phyloP scores from a whole-genome alignment of 2,113 vertebrate genomes.

The Procavia capensis region DNA sequence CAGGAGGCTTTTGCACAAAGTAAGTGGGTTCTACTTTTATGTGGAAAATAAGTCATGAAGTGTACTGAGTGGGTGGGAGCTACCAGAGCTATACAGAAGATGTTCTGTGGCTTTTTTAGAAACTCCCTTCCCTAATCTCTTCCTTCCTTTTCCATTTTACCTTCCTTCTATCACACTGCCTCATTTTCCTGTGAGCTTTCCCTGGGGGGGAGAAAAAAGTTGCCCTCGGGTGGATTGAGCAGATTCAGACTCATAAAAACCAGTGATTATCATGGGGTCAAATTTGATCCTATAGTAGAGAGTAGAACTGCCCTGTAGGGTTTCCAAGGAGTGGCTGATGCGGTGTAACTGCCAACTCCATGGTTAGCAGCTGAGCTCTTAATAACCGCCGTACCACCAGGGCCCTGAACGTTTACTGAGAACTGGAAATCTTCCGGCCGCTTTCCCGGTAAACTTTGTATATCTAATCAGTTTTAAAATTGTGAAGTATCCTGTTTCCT shows the following conservation, averaged over 20 bases:
- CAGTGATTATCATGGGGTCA: too few species aligned
- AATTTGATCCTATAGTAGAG: too few species aligned
- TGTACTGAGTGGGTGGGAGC: not conserved
- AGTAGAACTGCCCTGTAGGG: too few species aligned
- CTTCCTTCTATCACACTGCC: not conserved
- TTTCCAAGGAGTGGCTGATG: too few species aligned
- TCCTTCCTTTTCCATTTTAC: not conserved
- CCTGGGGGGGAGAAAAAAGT: too few species aligned
- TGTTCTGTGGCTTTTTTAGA: not conserved
- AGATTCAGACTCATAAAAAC: too few species aligned
- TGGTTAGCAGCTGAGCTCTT: too few species aligned
- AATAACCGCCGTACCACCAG: too few species aligned
- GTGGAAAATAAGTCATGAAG: not conserved
- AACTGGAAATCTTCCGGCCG: not conserved
- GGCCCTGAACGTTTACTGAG: too few species aligned
- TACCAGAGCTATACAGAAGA: accelerated
- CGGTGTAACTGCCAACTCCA: too few species aligned
- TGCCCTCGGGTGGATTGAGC: too few species aligned
- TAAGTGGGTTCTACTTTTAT: constrained; percentile 84
- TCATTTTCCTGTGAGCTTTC: not conserved
- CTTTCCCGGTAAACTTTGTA: not conserved
- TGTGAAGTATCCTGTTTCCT: not conserved
- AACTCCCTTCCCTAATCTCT: not conserved
- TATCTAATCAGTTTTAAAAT: not conserved
- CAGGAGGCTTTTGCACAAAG: constrained; percentile 98